These are phyloP conservation scores for Catonia carolina DNA, from an alignment of 2,888 invertebrate genomes.

Conservation along the genomic window DNA sequence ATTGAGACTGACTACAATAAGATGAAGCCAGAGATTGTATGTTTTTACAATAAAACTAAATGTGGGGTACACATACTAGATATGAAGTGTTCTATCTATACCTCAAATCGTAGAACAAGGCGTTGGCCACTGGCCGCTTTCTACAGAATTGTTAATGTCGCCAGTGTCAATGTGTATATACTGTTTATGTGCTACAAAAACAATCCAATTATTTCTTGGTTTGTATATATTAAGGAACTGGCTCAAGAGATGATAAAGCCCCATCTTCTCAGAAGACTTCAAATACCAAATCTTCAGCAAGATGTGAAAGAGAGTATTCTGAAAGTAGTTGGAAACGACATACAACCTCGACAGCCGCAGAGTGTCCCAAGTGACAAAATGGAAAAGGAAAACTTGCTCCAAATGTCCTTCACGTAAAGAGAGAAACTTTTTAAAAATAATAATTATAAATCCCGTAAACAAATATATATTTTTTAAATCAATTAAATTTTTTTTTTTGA, in stretches of 20 bases:
- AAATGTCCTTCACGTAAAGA: background rate
- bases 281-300: background rate
- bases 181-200: background rate
- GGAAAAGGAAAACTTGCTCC: background rate
- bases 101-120: constrained; percentile 5
- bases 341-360: too few species aligned
- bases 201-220: background rate
- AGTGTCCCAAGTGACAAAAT: too few species aligned
- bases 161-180: constrained; percentile 6
- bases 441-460: too few species aligned
- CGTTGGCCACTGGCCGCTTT: constrained; percentile 6
- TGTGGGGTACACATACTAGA: background rate
- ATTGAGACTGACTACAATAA: background rate
- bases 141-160: background rate
- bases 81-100: constrained; percentile 4
- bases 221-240: background rate
- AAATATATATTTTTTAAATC: too few species aligned
- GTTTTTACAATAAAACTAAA: background rate
- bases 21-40: background rate
- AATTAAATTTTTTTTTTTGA: too few species aligned
- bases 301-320: background rate
- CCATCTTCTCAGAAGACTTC: background rate
- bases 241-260: background rate
- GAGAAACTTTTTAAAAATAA: too few species aligned
- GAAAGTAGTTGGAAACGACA: background rate